Evolutionary conservation across 2,113 vertebrate genomes (phyloP).

Genomic region (Rhinogobius similis): DNA sequence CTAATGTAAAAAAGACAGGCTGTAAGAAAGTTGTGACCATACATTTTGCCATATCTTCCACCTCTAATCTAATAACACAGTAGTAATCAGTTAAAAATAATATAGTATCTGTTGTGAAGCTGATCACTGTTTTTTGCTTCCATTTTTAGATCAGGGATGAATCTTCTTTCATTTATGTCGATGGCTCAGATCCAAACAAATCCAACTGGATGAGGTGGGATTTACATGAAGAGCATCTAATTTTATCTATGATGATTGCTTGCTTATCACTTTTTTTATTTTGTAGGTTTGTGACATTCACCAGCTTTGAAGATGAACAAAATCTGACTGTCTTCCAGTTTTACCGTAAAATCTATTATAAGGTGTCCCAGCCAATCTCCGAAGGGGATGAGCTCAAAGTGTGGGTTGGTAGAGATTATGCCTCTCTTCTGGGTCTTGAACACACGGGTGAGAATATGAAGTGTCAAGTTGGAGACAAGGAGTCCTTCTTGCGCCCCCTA

Average conservation of each 20-base stretch:
- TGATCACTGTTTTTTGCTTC: neutral
- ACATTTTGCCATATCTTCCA: neutral
- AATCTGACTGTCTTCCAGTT: conserved; percentile 78
- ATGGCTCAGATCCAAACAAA: conserved; percentile 76
- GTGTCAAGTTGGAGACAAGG: conserved; percentile 77
- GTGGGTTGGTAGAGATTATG: conserved; percentile 79
- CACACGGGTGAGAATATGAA: conserved; percentile 70
- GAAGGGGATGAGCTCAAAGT: conserved; percentile 75
- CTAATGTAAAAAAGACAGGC: no score
- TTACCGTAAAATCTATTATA: conserved; percentile 77
- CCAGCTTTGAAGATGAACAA: conserved; percentile 71
- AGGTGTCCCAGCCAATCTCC: conserved; percentile 64
- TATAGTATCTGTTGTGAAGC: no score
- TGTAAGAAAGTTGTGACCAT: neutral
- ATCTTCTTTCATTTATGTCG: conserved; percentile 69
- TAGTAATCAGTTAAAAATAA: no score
- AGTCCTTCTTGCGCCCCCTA: conserved; percentile 74
- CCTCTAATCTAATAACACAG: neutral
- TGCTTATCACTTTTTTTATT: neutral
- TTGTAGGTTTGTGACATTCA: conserved; percentile 73
- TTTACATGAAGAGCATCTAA: neutral
- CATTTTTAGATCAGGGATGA: conserved; percentile 62
- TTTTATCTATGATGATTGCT: neutral
- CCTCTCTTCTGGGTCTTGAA: conserved; percentile 67
- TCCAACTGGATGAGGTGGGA: conserved; percentile 81